Conservation (phyloP, 2,888 invertebrate species). For the Plutella xylostella region DNA sequence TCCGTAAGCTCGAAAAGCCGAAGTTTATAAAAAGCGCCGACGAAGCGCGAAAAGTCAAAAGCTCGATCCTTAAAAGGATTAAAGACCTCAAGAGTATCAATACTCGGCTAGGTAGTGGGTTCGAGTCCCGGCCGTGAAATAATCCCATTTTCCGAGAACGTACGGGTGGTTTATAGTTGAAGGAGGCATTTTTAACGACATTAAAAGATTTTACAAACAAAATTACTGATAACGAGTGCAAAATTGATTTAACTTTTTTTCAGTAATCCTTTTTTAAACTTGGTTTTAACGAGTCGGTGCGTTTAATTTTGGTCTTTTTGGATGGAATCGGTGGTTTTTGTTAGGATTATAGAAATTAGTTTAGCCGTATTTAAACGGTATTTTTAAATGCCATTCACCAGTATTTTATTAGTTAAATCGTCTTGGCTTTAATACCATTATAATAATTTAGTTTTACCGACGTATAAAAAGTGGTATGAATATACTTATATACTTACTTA, state of each 20-base stretch:
- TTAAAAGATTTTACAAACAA: slow-evolving; percentile 9
- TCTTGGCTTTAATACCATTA: too few species aligned
- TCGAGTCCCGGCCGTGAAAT: neutral
- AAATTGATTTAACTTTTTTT: neutral
- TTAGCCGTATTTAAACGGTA: too few species aligned
- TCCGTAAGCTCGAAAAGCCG: too few species aligned
- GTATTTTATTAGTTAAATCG: too few species aligned
- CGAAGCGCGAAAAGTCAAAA: neutral
- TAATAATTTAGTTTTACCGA: too few species aligned
- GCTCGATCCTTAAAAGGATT: slow-evolving; percentile 1
- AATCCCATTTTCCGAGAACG: slow-evolving; percentile 4
- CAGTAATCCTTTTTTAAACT: neutral
- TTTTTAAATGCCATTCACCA: too few species aligned
- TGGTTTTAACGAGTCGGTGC: neutral
- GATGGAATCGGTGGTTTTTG: too few species aligned
- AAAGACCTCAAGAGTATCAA: too few species aligned
- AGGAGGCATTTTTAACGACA: slow-evolving; percentile 9
- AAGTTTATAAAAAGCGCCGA: too few species aligned
- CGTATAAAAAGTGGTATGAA: too few species aligned
- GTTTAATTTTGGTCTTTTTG: neutral
- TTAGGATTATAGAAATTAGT: too few species aligned
- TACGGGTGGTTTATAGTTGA: slow-evolving; percentile 5
- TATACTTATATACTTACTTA: too few species aligned
- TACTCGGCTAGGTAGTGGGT: neutral
- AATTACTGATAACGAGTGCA: neutral